These are phyloP conservation scores for Mus minutoides DNA, from an alignment of 2,797 vertebrate species.

Conservation along the genomic window DNA sequence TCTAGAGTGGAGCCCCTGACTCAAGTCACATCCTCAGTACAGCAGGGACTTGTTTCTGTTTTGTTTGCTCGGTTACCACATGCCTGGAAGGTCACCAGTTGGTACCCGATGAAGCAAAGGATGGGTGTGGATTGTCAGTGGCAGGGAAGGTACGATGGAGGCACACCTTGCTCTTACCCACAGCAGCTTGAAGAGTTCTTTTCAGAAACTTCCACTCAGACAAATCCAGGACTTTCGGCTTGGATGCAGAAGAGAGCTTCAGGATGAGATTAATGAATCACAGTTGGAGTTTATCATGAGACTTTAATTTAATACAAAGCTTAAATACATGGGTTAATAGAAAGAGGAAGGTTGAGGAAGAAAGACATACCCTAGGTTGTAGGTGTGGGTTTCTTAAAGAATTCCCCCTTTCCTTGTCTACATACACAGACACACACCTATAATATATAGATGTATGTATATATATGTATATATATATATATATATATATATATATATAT, in stretches of 20 bases:
- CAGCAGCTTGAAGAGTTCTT: background rate
- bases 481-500: no score
- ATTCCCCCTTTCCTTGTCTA: background rate
- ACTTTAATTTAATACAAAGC: background rate
- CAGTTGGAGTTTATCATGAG: background rate
- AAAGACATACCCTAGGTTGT: background rate
- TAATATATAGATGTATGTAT: background rate
- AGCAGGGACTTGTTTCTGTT: background rate
- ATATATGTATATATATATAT: no score
- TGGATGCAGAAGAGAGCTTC: background rate
- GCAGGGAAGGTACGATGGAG: background rate
- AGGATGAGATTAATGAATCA: background rate
- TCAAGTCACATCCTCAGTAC: background rate
- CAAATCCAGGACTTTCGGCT: background rate
- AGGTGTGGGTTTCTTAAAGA: background rate
- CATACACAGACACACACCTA: background rate
- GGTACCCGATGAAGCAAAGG: background rate
- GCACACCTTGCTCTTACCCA: background rate
- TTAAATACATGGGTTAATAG: background rate
- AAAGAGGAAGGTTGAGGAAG: background rate
- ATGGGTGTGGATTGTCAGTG: background rate
- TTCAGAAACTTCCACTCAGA: background rate
- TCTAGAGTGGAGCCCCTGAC: background rate
- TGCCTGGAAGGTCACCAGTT: background rate
- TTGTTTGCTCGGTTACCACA: background rate